Conservation (phyloP, 2,888 invertebrate species). For the Cancer borealis region DNA sequence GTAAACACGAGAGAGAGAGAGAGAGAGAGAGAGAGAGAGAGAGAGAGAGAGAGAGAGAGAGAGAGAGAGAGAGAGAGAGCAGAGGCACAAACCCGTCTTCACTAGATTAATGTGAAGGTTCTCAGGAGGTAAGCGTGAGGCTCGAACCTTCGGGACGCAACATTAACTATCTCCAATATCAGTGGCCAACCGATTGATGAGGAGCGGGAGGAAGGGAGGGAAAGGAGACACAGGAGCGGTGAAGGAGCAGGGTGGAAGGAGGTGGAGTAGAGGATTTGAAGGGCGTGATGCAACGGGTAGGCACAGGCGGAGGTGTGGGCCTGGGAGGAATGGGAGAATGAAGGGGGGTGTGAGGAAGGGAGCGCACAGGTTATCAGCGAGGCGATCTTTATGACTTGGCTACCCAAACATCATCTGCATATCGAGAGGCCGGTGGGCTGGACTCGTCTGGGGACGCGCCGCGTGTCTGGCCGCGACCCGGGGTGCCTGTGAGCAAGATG, state of each 20-base stretch:
- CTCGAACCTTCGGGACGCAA: not conserved
- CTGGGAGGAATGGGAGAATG: not conserved
- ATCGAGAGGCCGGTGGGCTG: constrained; percentile 61
- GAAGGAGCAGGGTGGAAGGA: not conserved
- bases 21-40: constrained; percentile 49
- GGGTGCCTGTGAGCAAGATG: not conserved
- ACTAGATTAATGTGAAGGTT: constrained; percentile 39
- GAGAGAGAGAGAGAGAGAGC: constrained; percentile 47
- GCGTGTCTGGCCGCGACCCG: not conserved
- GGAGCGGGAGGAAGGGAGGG: not conserved
- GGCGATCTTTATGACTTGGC: constrained; percentile 67
- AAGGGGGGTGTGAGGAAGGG: not conserved
- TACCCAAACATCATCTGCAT: constrained; percentile 71
- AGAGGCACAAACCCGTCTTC: constrained; percentile 16
- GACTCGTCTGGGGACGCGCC: constrained; percentile 38
- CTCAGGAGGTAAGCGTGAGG: not conserved
- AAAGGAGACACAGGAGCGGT: not conserved
- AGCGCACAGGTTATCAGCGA: constrained; percentile 56
- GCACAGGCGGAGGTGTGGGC: not conserved
- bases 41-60: constrained; percentile 52
- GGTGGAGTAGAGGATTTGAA: not conserved
- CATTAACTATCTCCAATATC: constrained; percentile 56
- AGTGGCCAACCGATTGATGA: constrained; percentile 25
- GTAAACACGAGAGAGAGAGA: constrained; percentile 32
- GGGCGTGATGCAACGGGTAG: not conserved